Evolutionary conservation across 2,113 vertebrate species (phyloP).

Genomic region (Himantopus leucocephalus): DNA sequence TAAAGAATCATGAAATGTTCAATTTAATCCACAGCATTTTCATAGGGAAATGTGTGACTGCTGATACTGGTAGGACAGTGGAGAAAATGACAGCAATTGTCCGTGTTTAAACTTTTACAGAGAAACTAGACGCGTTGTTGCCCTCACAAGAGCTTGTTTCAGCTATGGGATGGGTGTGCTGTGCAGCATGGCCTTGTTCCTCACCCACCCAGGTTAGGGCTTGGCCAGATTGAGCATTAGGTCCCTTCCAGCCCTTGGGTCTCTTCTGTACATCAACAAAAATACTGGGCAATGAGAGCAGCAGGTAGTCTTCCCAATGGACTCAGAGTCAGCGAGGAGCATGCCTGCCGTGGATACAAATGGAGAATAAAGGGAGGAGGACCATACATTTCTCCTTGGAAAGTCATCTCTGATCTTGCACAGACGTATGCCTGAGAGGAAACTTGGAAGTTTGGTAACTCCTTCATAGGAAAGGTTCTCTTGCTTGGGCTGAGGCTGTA

Average conservation of each 20-base stretch:
- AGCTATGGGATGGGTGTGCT: neutral
- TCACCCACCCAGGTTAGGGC: neutral
- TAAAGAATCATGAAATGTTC: neutral
- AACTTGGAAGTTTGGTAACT: neutral
- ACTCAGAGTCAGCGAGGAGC: rapidly evolving
- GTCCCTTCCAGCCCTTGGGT: neutral
- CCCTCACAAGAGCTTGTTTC: neutral
- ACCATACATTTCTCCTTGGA: neutral
- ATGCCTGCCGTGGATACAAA: neutral
- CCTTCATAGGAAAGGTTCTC: neutral
- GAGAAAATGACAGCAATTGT: neutral
- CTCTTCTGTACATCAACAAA: neutral
- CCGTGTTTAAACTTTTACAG: neutral
- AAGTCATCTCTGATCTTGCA: neutral
- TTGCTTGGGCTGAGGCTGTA: neutral
- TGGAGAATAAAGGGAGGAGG: neutral
- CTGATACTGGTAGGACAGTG: neutral
- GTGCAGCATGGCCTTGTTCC: rapidly evolving
- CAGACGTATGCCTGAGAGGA: rapidly evolving
- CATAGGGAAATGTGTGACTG: neutral
- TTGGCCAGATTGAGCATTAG: neutral
- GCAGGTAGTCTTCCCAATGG: neutral
- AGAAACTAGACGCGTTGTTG: rapidly evolving
- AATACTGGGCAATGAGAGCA: neutral
- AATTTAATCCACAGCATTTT: neutral